Percentiles rank a stretch among this genome's conserved stretches.
phyloP scores from a whole-genome alignment of 2,113 vertebrate species.

The Ivindomyrus marchei region DNA sequence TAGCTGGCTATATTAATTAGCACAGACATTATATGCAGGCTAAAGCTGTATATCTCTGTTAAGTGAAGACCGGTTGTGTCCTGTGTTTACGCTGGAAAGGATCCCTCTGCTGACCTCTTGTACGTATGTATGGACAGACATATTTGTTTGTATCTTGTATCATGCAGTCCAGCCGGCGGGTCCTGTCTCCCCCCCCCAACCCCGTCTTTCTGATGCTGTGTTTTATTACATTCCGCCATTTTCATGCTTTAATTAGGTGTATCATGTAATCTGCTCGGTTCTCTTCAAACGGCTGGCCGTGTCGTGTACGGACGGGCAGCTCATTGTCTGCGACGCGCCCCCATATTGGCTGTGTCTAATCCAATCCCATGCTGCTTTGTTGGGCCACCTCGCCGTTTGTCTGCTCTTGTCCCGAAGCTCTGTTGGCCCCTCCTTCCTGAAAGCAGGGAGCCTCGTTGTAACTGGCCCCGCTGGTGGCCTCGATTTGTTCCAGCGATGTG shows the following conservation, averaged over 20 bases:
- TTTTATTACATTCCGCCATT: conserved; percentile 18
- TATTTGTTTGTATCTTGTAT: background rate
- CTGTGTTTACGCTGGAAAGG: background rate
- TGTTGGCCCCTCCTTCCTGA: background rate
- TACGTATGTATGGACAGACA: background rate
- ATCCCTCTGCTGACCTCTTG: background rate
- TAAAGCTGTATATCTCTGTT: background rate
- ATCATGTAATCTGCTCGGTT: conserved; percentile 62
- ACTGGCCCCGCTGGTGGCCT: conserved; percentile 30
- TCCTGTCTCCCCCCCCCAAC: background rate
- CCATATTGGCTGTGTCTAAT: conserved; percentile 43
- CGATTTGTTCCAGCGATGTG: conserved; percentile 28
- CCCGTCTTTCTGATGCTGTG: conserved; percentile 19
- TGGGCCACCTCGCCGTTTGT: conserved; percentile 17
- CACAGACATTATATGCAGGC: background rate
- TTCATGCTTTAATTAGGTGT: conserved; percentile 58
- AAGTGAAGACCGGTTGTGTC: background rate
- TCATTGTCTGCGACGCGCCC: conserved; percentile 30
- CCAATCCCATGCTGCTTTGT: conserved; percentile 40
- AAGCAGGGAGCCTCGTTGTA: background rate
- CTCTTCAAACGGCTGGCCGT: background rate
- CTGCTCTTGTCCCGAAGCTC: conserved; percentile 18
- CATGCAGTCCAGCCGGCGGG: background rate
- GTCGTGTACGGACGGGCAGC: conserved; percentile 17
- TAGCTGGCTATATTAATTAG: background rate